Percentiles rank a stretch among this genome's conserved stretches.
Evolutionary conservation across 2,797 vertebrate species (phyloP).

Genomic region (Eospalax fontanierii): DNA sequence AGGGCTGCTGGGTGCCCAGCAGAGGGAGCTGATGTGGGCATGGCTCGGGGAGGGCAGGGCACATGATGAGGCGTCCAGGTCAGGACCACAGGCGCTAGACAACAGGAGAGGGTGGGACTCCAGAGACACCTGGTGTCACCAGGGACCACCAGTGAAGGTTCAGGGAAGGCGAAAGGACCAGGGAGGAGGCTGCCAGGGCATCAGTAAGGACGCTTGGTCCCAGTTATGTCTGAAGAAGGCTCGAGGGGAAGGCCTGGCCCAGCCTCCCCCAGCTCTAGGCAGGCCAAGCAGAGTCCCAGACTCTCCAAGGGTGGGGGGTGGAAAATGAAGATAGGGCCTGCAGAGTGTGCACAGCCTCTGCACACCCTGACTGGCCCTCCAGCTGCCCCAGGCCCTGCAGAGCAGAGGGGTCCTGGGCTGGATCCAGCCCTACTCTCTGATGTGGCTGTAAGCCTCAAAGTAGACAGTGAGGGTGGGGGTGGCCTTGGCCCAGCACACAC

Average conservation of each 20-base stretch:
- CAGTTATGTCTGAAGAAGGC: not conserved
- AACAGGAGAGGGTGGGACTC: not conserved
- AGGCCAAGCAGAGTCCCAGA: not conserved
- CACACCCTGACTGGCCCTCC: accelerated
- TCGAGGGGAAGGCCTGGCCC: not conserved
- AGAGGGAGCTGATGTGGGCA: no score
- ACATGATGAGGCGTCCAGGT: not conserved
- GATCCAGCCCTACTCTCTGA: not conserved
- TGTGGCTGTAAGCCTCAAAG: not conserved
- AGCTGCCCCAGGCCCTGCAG: not conserved
- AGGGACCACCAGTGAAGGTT: not conserved
- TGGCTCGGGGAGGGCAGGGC: not conserved
- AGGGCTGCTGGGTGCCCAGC: not conserved
- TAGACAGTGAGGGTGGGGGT: not conserved
- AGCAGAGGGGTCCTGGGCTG: not conserved
- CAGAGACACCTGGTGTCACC: no score
- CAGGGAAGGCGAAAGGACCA: not conserved
- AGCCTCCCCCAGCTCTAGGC: not conserved
- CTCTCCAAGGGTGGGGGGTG: not conserved
- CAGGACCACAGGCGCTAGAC: not conserved
- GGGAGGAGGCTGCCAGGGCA: no score
- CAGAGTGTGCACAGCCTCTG: not conserved
- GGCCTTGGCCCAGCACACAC: not conserved
- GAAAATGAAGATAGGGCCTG: not conserved
- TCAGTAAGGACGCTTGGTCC: no score